Evolutionary conservation across 2,888 invertebrate species (phyloP).

Genomic region (Philereme transversata): DNA sequence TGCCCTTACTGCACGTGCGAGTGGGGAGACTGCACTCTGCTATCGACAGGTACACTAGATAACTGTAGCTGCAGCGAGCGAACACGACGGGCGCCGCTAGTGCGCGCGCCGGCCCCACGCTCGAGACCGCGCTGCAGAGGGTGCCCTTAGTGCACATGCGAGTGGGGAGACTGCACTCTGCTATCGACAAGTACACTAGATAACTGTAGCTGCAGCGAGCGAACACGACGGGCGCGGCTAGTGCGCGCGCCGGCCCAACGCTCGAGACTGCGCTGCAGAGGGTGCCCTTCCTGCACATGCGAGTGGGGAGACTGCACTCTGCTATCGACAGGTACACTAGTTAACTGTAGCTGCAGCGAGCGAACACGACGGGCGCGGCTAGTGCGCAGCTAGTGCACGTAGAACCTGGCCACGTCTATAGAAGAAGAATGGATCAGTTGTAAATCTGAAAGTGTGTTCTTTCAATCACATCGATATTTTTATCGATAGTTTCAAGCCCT

Average conservation of each 20-base stretch:
- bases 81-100: slow-evolving; percentile 5
- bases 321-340: slow-evolving; percentile 86
- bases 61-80: too few relatives aligned
- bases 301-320: slow-evolving; percentile 87
- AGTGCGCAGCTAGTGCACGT: too few relatives aligned
- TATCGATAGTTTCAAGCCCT: too few relatives aligned
- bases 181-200: slow-evolving; percentile 85
- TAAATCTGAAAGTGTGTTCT: too few relatives aligned
- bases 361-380: too few relatives aligned
- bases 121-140: slow-evolving; percentile 95
- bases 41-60: slow-evolving; percentile 83
- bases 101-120: slow-evolving; percentile 89
- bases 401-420: too few relatives aligned
- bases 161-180: slow-evolving; percentile 87
- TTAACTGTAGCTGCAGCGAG: too few relatives aligned
- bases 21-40: slow-evolving; percentile 88
- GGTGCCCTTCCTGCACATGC: slow-evolving; percentile 92
- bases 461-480: too few relatives aligned
- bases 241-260: slow-evolving; percentile 89
- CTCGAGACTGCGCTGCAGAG: slow-evolving; percentile 95
- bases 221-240: slow-evolving; percentile 1
- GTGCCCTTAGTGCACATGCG: slow-evolving; percentile 94
- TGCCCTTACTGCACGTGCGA: slow-evolving; percentile 92
- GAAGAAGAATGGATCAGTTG: too few relatives aligned
- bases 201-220: too few relatives aligned